phyloP scores from a whole-genome alignment of 2,888 invertebrate species.

The Cyclophora punctaria region DNA sequence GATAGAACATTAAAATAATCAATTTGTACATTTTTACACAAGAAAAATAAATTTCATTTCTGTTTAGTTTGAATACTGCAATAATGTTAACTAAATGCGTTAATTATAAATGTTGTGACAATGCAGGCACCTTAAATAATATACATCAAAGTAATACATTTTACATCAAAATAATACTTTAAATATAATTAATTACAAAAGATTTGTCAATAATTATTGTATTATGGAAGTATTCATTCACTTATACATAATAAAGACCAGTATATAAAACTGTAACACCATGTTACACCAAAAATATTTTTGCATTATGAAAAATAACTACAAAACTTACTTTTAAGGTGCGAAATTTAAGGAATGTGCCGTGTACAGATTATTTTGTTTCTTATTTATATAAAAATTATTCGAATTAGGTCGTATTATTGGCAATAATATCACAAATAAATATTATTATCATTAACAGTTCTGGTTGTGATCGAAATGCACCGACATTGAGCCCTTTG shows the following conservation, averaged over 20 bases:
- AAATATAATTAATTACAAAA: constrained; percentile 43
- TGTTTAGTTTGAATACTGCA: constrained; percentile 38
- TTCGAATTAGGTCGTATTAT: constrained; percentile 42
- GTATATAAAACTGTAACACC: constrained; percentile 42
- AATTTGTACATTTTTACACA: constrained; percentile 69
- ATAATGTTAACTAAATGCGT: constrained; percentile 40
- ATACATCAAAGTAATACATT: constrained; percentile 40
- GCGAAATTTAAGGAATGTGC: constrained; percentile 55
- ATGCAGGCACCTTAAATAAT: constrained; percentile 34
- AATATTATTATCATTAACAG: constrained; percentile 39
- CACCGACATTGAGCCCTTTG: constrained; percentile 17
- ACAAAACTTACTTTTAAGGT: constrained; percentile 50
- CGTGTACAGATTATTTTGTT: constrained; percentile 19
- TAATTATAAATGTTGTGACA: constrained; percentile 41
- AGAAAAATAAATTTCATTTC: constrained; percentile 40
- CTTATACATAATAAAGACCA: constrained; percentile 23
- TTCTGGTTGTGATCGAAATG: constrained; percentile 10
- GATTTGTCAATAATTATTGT: constrained; percentile 43
- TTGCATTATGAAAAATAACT: constrained; percentile 56
- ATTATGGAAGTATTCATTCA: constrained; percentile 50
- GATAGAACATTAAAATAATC: constrained; percentile 54
- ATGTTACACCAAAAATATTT: constrained; percentile 51
- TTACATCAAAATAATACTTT: constrained; percentile 53
- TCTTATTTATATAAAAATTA: constrained; percentile 29
- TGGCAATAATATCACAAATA: constrained; percentile 66